Conservation (phyloP, 2,888 invertebrate genomes). For the Cerceris ruficornis region DNA sequence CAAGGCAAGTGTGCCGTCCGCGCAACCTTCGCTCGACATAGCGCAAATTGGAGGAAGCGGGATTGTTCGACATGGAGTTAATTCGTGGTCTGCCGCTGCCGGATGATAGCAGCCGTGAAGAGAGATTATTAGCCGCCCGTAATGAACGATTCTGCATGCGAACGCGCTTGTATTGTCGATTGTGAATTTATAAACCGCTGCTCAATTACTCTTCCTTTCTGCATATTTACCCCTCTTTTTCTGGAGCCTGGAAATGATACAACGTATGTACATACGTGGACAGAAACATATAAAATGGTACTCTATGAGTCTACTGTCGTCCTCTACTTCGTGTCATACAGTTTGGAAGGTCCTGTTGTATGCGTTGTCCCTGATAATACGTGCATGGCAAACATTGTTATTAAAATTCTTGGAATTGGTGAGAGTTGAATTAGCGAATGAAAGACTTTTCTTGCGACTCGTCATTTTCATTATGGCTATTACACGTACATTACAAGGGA, state of each 20-base stretch:
- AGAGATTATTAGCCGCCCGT: slow-evolving; percentile 48
- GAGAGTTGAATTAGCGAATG: too few relatives aligned
- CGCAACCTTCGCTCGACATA: slow-evolving; percentile 22
- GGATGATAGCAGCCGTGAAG: slow-evolving; percentile 37
- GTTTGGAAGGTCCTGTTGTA: too few relatives aligned
- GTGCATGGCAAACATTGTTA: too few relatives aligned
- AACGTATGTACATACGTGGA: slow-evolving; percentile 6
- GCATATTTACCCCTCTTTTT: slow-evolving; percentile 25
- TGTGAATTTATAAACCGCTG: slow-evolving; percentile 51
- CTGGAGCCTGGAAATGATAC: slow-evolving; percentile 41
- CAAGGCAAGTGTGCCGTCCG: not conserved
- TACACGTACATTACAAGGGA: too few relatives aligned
- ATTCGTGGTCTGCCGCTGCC: slow-evolving; percentile 38
- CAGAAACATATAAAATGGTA: not conserved
- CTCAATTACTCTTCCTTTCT: slow-evolving; percentile 42
- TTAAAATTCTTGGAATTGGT: too few relatives aligned
- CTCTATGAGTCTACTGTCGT: too few relatives aligned
- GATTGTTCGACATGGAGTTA: slow-evolving; percentile 44
- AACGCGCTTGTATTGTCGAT: slow-evolving; percentile 45
- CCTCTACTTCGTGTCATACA: too few relatives aligned
- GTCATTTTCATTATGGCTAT: too few relatives aligned
- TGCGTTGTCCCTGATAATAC: too few relatives aligned
- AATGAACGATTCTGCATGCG: slow-evolving; percentile 39
- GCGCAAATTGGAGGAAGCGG: slow-evolving; percentile 40
- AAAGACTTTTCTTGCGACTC: too few relatives aligned